Evolutionary conservation across 2,113 vertebrate species (phyloP), one percentile per base, ranked within the genome.

Genomic region (Podarcis muralis): DNA sequence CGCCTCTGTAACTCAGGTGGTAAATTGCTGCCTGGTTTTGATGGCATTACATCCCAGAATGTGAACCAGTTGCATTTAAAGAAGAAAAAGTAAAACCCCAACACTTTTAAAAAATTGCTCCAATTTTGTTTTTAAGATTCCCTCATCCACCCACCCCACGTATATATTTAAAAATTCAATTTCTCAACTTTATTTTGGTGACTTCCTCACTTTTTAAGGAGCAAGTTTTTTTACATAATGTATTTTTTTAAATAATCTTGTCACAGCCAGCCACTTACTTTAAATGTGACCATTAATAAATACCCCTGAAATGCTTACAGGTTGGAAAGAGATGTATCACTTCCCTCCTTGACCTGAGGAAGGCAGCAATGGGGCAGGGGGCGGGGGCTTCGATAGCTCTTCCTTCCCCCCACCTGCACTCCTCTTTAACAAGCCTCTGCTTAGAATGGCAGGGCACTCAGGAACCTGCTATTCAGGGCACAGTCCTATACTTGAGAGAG

Each of bases 1-100:
- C 48, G 48, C 74, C 16, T 65, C 72, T 35, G 57, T 40, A 84
- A 83, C 40, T 65, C 57, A 35, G 57, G 40, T 68, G 77, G 83
- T 35, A 80, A 86, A 86, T 66, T 3, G 74, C 30, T 90, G 40
- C 80, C 35, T 88, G 79, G 59, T 75, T 90, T 81, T 35, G 27
- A 37, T 23, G 83, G 66, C 8, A 40, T 69, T 86, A 37, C 35
- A 27, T 74, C 53, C 83, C 59, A 15, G 27, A 81, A 76, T 66
- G n/a, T 27, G 35, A 81, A 85, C 69, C 68, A 25, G 69, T n/a
- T 79, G 27, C 81, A 69, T 69, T 88, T 84, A 88, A 83, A 83
- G 81, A 9, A 27, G 65, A 12, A 6, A 25, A 27, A 40, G 48
- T 7, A 75, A 57, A 59, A 62, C 16, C 22, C 40, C 53, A 32